Conservation (phyloP, 2,888 invertebrate genomes). For the Apodemia hepburni region DNA sequence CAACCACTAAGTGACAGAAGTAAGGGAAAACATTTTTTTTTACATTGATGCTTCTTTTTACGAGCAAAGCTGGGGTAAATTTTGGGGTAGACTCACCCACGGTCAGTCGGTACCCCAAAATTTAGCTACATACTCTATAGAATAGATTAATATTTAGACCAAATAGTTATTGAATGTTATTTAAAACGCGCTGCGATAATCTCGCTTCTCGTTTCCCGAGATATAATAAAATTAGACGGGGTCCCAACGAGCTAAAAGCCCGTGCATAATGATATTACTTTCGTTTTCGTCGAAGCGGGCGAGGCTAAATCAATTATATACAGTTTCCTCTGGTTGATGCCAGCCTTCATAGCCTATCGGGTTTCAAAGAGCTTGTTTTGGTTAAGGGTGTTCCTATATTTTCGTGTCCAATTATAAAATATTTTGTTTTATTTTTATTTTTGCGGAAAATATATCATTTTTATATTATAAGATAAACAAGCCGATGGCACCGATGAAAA, state of each 20-base stretch:
- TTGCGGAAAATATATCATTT: no score
- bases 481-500: no score
- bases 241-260: slow-evolving; percentile 40
- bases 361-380: slow-evolving; percentile 36
- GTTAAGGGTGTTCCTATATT: slow-evolving; percentile 4
- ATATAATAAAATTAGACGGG: slow-evolving; percentile 39
- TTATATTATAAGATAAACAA: no score
- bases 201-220: slow-evolving; percentile 34
- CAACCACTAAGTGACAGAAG: no score
- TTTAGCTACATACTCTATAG: no score
- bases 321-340: slow-evolving; percentile 36
- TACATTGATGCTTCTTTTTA: no score
- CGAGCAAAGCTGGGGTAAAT: no score
- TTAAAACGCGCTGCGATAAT: slow-evolving; percentile 31
- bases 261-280: slow-evolving; percentile 42
- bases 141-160: neutral
- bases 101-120: no score
- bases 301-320: slow-evolving; percentile 39
- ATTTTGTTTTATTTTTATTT: neutral
- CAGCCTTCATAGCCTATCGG: slow-evolving; percentile 35
- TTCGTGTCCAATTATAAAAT: slow-evolving; percentile 4
- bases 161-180: slow-evolving; percentile 28
- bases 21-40: no score
- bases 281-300: slow-evolving; percentile 38
- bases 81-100: no score